Base-by-base conservation (phyloP, 2,113 vertebrate species). In the Pheucticus melanocephalus region DNA sequence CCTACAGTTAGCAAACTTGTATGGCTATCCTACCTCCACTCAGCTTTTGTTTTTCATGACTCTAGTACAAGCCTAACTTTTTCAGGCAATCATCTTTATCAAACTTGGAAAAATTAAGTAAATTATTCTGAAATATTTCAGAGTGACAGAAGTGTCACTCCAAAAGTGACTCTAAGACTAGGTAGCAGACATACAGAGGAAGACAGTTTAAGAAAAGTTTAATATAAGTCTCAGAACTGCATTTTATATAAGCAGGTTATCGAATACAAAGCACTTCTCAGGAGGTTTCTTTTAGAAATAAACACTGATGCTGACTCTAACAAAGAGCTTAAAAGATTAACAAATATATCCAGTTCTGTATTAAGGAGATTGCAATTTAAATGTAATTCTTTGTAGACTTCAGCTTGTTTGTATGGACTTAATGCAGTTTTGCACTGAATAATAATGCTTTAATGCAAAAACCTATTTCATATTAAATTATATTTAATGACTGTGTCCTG, bases 321-420 rank as follows among this genome's bases (percentile, higher is more conserved):
- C 39, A 93, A 83, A 73, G 45, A 93, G 28, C 45, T 82, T 88
- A 85, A 86, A 88, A 89, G 61, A 82, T 84, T 63, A 82, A 66
- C 33, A 80, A 61, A 48, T 82, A 42, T 64, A 47, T 27, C n/a
- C 56, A 69, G 44, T 73, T 93, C 27, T 10, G 75, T 89, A 86
- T 82, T 91, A 92, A 87, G 53, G 11, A 84, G 40, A 91, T 44
- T 87, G 16, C 15, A 78, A 45, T 93, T 91, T 83, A 93, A 88
- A 83, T 88, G 8, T 39, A 51, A 59, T 96, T 89, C 39, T 80
- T 91, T 72, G 39, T 40, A 79, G 70, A 50, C 15, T 94, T 86
- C 72, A 93, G 10, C 61, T 92, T 93, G 63, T 82, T 96, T 88
- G 68, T 64, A 59, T 80, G 59, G 48, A 69, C 51, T 90, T 93